Percentiles rank a stretch among this genome's conserved stretches.
Conservation (phyloP, 2,888 invertebrate species). For the Dynastes maya region DNA sequence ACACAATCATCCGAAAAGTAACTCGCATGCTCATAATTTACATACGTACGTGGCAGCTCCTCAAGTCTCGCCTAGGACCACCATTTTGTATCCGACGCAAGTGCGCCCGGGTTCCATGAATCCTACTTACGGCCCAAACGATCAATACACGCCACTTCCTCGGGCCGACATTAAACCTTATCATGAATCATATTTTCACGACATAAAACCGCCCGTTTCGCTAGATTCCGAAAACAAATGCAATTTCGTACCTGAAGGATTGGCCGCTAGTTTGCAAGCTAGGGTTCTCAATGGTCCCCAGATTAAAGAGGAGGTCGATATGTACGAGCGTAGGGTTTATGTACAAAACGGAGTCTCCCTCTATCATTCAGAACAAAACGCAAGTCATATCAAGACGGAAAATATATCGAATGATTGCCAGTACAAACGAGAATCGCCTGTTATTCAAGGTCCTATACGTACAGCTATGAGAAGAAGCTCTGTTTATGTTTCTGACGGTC, state of each 20-base stretch:
- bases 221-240: constrained; percentile 59
- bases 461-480: constrained; percentile 68
- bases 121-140: constrained; percentile 61
- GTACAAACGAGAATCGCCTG: constrained; percentile 72
- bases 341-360: constrained; percentile 56
- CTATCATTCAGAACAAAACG: constrained; percentile 59
- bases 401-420: constrained; percentile 60
- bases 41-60: constrained; percentile 60
- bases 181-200: constrained; percentile 80
- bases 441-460: constrained; percentile 71
- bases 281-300: constrained; percentile 75
- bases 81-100: constrained; percentile 65
- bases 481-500: constrained; percentile 53
- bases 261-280: constrained; percentile 88
- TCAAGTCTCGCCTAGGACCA: constrained; percentile 65
- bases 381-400: constrained; percentile 63
- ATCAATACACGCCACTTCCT: constrained; percentile 76
- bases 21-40: constrained; percentile 30
- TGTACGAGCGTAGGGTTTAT: constrained; percentile 62
- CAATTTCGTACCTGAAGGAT: constrained; percentile 75
- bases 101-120: constrained; percentile 57
- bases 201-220: constrained; percentile 73
- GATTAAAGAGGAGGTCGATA: constrained; percentile 67
- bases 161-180: constrained; percentile 82
- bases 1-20: constrained; percentile 65